Percentiles rank a stretch among this genome's conserved stretches.
These are phyloP conservation scores for Scylla paramamosain DNA, from an alignment of 1,140 invertebrate genomes.

Conservation along the genomic window DNA sequence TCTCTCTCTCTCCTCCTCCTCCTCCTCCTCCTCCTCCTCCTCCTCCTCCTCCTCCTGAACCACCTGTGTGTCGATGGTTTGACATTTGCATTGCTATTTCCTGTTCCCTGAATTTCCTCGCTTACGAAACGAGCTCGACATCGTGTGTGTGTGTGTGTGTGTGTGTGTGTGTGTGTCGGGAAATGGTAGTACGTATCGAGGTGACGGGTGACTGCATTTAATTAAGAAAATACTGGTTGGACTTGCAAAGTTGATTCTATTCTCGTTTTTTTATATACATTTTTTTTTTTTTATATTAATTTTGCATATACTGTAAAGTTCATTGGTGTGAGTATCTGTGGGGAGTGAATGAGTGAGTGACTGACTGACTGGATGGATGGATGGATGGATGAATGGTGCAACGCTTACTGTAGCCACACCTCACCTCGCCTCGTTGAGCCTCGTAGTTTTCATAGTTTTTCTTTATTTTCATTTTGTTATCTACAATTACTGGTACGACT, in stretches of 20 bases:
- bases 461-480: too few species aligned
- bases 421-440: too few species aligned
- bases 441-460: too few species aligned
- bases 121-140: background rate
- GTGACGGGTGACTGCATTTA: background rate
- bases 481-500: too few species aligned
- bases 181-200: background rate
- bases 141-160: background rate
- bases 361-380: too few species aligned
- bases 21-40: background rate
- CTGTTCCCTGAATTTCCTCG: background rate
- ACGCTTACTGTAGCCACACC: too few species aligned
- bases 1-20: too few species aligned
- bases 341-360: too few species aligned
- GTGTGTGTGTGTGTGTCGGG: background rate
- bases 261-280: background rate
- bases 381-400: too few species aligned
- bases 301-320: too few species aligned
- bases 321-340: too few species aligned
- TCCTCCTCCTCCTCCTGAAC: background rate
- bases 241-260: background rate
- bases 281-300: too few species aligned
- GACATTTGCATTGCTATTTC: conserved; percentile 3
- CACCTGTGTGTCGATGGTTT: background rate
- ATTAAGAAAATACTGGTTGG: background rate